phyloP scores from a whole-genome alignment of 2,888 invertebrate genomes.

The Leptothorax acervorum region DNA sequence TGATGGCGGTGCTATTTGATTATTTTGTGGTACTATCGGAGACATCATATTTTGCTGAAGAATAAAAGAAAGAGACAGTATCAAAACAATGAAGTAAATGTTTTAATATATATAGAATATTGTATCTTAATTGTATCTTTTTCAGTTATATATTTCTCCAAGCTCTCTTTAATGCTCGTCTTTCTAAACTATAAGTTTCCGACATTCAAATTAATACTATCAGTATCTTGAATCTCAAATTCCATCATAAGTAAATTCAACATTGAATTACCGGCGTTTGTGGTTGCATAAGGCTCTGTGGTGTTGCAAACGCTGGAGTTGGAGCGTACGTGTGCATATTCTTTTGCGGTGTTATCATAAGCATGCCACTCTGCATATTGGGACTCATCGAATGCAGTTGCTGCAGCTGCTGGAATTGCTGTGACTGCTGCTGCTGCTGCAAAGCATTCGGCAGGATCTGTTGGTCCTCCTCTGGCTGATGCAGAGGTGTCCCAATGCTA shows the following conservation, averaged over 20 bases:
- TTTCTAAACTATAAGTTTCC: not conserved
- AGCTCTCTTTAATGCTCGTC: not conserved
- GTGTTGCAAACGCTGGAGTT: conserved; percentile 91
- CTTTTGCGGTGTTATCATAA: conserved; percentile 90
- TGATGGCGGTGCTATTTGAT: conserved; percentile 88
- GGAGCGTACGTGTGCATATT: conserved; percentile 92
- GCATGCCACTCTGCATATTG: conserved; percentile 87
- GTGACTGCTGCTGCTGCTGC: conserved; percentile 89
- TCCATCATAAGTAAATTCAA: not conserved
- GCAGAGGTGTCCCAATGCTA: conserved; percentile 95
- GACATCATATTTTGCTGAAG: conserved; percentile 94
- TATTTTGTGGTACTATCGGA: conserved; percentile 91
- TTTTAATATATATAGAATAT: not conserved
- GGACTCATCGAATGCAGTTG: conserved; percentile 88
- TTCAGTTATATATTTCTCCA: not conserved
- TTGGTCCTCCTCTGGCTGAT: conserved; percentile 96
- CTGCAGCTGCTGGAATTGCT: conserved; percentile 87
- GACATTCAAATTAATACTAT: not conserved
- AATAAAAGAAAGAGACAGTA: conserved; percentile 37
- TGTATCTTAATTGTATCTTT: not conserved
- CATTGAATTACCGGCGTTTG: conserved; percentile 91
- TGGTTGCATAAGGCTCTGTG: conserved; percentile 95
- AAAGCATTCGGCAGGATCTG: conserved; percentile 94
- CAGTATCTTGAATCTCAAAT: not conserved
- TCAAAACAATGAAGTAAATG: not conserved